Conservation (phyloP, 2,113 vertebrate species). For the Trinectes maculatus region DNA sequence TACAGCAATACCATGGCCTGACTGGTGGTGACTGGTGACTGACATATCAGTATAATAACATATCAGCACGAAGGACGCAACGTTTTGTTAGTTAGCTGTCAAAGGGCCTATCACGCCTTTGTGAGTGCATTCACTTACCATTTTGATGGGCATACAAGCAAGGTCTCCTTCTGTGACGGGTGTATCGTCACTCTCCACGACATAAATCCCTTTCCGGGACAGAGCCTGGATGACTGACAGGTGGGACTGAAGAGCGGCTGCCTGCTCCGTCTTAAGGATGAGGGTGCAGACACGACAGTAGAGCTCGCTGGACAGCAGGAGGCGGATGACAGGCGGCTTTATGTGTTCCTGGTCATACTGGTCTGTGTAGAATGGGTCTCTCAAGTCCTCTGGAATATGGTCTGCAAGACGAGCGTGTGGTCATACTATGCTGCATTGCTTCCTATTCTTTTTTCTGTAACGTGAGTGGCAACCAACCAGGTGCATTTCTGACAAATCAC, state of each 20-base stretch:
- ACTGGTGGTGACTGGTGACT: too few species aligned
- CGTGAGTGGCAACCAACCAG: too few species aligned
- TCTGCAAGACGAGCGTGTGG: constrained; percentile 78
- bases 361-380: constrained; percentile 95
- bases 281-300: constrained; percentile 95
- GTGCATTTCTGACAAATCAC: too few species aligned
- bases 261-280: constrained; percentile 96
- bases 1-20: not conserved
- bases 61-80: too few species aligned
- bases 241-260: constrained; percentile 90
- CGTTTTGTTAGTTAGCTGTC: too few species aligned
- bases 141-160: constrained; percentile 91
- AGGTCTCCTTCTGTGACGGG: constrained; percentile 91
- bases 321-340: constrained; percentile 91
- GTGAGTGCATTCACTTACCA: constrained; percentile 83
- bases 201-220: constrained; percentile 95
- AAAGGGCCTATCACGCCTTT: too few species aligned
- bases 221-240: constrained; percentile 93
- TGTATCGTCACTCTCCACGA: constrained; percentile 94
- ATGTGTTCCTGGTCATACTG: constrained; percentile 99
- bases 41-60: too few species aligned
- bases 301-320: constrained; percentile 93
- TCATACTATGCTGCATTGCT: not conserved
- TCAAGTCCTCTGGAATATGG: constrained; percentile 94
- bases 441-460: too few species aligned